Evolutionary conservation across 2,113 vertebrate species (phyloP), one percentile per base, ranked within the genome.

Genomic region (Anseranas semipalmata): DNA sequence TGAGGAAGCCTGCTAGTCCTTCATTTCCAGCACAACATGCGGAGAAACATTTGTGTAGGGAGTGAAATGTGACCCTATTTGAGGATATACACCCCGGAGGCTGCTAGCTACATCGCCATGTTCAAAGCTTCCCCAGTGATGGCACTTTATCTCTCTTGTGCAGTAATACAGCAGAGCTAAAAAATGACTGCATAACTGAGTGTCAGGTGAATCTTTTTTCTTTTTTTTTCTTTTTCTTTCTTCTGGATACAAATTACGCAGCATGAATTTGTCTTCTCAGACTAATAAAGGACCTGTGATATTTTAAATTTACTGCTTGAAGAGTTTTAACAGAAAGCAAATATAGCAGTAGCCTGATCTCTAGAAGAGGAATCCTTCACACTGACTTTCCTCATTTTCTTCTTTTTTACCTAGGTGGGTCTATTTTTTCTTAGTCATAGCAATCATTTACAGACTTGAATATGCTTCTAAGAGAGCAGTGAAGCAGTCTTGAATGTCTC

Each of bases 131-230:
- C 71, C 65, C 21, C 45, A 55, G 62, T 21, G n/a, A 77, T 58
- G 35, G 41, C 67, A 20, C 53, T 96, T 89, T 96, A 45, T 96
- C 96, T 97, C 74, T 56, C 87, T 76, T 19, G 7, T 85, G 76
- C 65, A 94, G 81, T 89, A 91, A 62, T 53, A 71, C 43, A 84
- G 53, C 89, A 75, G 71, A 80, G 45, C 91, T 87, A 59, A 93
- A 87, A 94, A 89, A 91, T 59, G 53, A 41, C 59, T 89, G 63
- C 52, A 32, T 78, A 60, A 71, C 67, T 62, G 20, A 78, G 28
- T 56, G 35, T 81, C 77, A 73, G 77, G 52, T 65, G 24, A 37
- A 22, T 68, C 20, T 59, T 56, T 85, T 56, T 50, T 27, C 48
- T 41, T 39, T 87, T 73, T 37, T 32, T 14, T 41, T 77, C 32